Conservation (phyloP, 1,140 invertebrate genomes). For the Rhagoletis pomonella region DNA sequence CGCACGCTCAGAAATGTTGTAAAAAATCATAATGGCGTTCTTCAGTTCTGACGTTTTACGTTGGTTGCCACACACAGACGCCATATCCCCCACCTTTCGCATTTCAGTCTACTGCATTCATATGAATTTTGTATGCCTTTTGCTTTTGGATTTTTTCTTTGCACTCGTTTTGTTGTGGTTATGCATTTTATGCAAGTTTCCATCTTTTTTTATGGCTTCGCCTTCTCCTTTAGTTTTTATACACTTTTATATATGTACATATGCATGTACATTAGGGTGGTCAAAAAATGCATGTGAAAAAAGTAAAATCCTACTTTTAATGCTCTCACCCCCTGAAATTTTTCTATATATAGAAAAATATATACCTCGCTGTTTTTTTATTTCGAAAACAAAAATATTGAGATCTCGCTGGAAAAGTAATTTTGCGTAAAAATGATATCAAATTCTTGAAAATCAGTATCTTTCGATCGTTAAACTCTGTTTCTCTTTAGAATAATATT, state of each 20-base stretch:
- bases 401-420: too few relatives aligned
- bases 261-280: background rate
- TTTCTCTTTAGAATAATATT: too few relatives aligned
- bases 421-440: too few relatives aligned
- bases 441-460: too few relatives aligned
- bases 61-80: background rate
- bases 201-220: background rate
- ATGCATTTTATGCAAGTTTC: slow-evolving; percentile 48
- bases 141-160: background rate
- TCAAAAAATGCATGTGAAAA: too few relatives aligned
- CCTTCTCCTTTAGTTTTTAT: slow-evolving; percentile 21
- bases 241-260: background rate
- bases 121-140: background rate
- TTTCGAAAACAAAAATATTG: too few relatives aligned
- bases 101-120: background rate
- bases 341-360: too few relatives aligned
- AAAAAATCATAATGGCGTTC: slow-evolving; percentile 41
- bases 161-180: slow-evolving; percentile 15
- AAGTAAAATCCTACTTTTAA: too few relatives aligned
- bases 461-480: too few relatives aligned
- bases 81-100: background rate
- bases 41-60: slow-evolving; percentile 6
- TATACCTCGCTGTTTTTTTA: too few relatives aligned
- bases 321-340: too few relatives aligned
- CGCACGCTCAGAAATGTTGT: slow-evolving; percentile 41